phyloP scores from a whole-genome alignment of 1,140 invertebrate genomes.

The Rhyzopertha dominica region DNA sequence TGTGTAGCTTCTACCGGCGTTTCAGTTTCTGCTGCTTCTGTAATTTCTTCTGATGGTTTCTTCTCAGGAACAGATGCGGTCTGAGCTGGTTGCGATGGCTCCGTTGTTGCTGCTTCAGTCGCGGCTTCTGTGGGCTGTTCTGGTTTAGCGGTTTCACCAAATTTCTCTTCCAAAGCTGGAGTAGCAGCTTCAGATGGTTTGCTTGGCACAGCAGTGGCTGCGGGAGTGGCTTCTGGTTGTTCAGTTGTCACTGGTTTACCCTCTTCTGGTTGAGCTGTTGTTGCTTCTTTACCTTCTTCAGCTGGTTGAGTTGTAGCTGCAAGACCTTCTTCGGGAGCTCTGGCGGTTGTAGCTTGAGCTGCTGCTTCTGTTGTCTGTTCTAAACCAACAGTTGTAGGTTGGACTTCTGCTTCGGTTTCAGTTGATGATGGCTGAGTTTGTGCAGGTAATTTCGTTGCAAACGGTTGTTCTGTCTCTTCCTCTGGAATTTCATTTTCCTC shows the following conservation, averaged over 20 bases:
- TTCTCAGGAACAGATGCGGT: no score
- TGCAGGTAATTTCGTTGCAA: slow-evolving; percentile 9
- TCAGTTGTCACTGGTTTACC: neutral
- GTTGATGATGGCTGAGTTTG: slow-evolving; percentile 4
- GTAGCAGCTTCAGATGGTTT: neutral
- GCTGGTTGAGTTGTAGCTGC: neutral
- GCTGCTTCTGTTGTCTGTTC: neutral
- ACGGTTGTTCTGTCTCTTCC: slow-evolving; percentile 12
- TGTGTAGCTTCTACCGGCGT: slow-evolving; percentile 15
- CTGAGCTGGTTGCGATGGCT: slow-evolving; percentile 1
- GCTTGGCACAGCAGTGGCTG: neutral
- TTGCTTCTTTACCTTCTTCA: slow-evolving; percentile 7
- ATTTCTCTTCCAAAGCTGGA: neutral
- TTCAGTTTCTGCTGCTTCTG: slow-evolving; percentile 12
- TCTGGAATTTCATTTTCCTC: slow-evolving; percentile 11
- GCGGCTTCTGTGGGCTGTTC: neutral
- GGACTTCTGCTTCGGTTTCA: slow-evolving; percentile 9
- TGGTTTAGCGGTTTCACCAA: neutral
- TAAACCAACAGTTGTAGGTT: neutral
- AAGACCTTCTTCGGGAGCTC: neutral
- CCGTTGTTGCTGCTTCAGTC: slow-evolving; percentile 2
- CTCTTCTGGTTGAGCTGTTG: neutral
- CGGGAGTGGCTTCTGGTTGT: neutral
- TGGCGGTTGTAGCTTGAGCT: neutral
- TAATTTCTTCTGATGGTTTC: slow-evolving; percentile 17